phyloP scores from a whole-genome alignment of 1,140 invertebrate species.

The Tetramorium alpestre region DNA sequence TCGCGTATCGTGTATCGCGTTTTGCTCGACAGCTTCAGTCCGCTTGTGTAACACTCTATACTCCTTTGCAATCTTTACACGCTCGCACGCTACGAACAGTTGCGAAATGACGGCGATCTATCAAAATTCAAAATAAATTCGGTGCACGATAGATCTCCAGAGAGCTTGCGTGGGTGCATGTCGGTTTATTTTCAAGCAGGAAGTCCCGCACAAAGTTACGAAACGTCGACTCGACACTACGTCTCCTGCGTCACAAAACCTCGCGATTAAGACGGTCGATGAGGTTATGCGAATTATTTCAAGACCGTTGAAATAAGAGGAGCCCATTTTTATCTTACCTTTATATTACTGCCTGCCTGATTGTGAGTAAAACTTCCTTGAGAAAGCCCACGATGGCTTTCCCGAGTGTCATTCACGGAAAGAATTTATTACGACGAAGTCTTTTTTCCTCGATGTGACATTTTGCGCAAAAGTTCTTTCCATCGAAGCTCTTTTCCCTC shows the following conservation, averaged over 20 bases:
- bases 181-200: background rate
- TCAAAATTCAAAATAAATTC: slow-evolving; percentile 54
- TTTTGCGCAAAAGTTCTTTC: background rate
- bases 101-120: slow-evolving; percentile 40
- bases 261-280: background rate
- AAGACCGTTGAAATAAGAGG: background rate
- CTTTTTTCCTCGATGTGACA: background rate
- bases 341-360: background rate
- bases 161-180: background rate
- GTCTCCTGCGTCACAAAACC: background rate
- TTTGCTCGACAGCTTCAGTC: slow-evolving; percentile 33
- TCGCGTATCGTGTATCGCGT: background rate
- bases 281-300: slow-evolving; percentile 21
- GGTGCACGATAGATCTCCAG: slow-evolving; percentile 2
- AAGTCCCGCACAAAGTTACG: background rate
- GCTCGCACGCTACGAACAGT: slow-evolving; percentile 46
- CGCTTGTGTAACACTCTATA: slow-evolving; percentile 19
- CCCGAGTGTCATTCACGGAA: background rate
- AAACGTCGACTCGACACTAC: background rate
- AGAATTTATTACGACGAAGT: background rate
- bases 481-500: background rate
- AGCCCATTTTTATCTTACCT: background rate
- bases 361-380: background rate
- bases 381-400: background rate
- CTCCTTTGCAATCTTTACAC: background rate